Evolutionary conservation across 1,140 invertebrate species (phyloP).

Genomic region (Trissolcus basalis): DNA sequence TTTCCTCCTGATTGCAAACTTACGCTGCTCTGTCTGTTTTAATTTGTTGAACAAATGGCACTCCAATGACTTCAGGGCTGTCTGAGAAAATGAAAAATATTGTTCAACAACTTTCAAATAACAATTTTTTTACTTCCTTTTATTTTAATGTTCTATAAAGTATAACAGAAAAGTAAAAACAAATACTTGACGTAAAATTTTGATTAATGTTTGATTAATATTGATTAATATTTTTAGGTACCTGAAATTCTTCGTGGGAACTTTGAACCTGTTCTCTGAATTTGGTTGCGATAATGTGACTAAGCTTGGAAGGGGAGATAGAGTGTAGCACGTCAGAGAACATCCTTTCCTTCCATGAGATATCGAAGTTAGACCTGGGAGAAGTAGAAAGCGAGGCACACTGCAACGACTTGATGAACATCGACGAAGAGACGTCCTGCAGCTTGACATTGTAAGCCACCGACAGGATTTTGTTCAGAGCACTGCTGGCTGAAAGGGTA

Average conservation of each 20-base stretch:
- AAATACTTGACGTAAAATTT: no score
- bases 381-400: slow-evolving; percentile 78
- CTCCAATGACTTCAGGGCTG: slow-evolving; percentile 82
- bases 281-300: slow-evolving; percentile 85
- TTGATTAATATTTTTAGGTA: slow-evolving; percentile 3
- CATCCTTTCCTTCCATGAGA: slow-evolving; percentile 84
- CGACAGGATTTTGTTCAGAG: slow-evolving; percentile 87
- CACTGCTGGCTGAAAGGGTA: slow-evolving; percentile 81
- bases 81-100: slow-evolving; percentile 81
- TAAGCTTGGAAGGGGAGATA: slow-evolving; percentile 83
- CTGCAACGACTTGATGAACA: slow-evolving; percentile 79
- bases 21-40: slow-evolving; percentile 88
- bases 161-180: no score
- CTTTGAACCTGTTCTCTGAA: slow-evolving; percentile 71
- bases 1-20: slow-evolving; percentile 84
- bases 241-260: slow-evolving; percentile 59
- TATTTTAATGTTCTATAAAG: no score
- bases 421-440: slow-evolving; percentile 84
- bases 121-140: background rate
- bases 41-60: slow-evolving; percentile 83
- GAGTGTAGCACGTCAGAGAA: slow-evolving; percentile 84
- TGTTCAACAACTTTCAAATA: background rate
- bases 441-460: slow-evolving; percentile 90
- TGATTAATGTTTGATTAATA: background rate
- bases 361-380: slow-evolving; percentile 80